Base-by-base conservation (phyloP, 2,797 vertebrate genomes). In the Oceanodroma leucorhoa region DNA sequence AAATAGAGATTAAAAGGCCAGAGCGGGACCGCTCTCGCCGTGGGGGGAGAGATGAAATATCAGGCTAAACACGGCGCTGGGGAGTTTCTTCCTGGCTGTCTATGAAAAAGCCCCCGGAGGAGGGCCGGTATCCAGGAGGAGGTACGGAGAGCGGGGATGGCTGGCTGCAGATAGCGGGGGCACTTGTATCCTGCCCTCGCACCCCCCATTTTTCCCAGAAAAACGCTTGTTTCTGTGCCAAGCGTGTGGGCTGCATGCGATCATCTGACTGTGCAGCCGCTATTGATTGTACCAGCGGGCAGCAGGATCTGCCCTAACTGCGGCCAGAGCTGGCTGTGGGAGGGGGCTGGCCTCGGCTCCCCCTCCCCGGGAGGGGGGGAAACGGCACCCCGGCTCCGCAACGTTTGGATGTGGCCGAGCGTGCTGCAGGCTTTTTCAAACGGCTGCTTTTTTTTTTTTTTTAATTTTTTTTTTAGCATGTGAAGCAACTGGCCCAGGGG, bases 31-130 rank as follows among this genome's bases (percentile, higher is more conserved):
- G 1, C 48, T 46, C 23, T n/a, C 5, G 5, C 50, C 7, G 13
- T 5, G 1, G 29, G 34, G 6, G 34, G 12, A n/a, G 20, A 62
- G 55, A 26, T 46, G 15, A 65, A 54, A 30, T 55, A 50, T 2
- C 8, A 5, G 43, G 38, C 81, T 77, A n/a, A 41, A 32, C 10
- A 15, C 8, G 5, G n/a, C 0, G 0, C 0, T 32, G 64, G 50
- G 40, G 53, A 51, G n/a, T 66, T 24, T 72, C 19, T 54, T 80
- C 36, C 40, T 9, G 16, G n/a, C 80, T 15, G 8, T 46, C 60
- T 66, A 0, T 48, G 61, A 41, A 66, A 71, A 71, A 92, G 34
- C 24, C 51, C 73, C 55, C 10, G 3, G 69, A 46, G 84, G 66
- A 86, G 83, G 58, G 66, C 45, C 26, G 1, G 1, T 23, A 26